Percentiles rank a stretch among this genome's conserved stretches.
phyloP scores from a whole-genome alignment of 2,113 vertebrate species.

The Polypterus bichir region DNA sequence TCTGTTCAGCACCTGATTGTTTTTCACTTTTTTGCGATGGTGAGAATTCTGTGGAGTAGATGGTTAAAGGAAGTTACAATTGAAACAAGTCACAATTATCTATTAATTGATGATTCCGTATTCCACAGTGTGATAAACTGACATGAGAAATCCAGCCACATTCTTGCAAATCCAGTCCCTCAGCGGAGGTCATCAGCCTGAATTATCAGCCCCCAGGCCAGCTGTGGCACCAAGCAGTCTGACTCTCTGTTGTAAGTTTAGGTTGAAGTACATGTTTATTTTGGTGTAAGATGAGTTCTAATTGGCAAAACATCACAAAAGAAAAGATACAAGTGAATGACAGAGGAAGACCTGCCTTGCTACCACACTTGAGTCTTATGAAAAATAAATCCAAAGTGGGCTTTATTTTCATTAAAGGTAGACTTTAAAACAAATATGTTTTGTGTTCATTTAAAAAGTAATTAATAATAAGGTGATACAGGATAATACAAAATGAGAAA shows the following conservation, averaged over 20 bases:
- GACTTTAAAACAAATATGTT: no score
- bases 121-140: conserved; percentile 3
- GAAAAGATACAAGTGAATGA: conserved; percentile 1
- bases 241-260: conserved; percentile 5
- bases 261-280: conserved; percentile 5
- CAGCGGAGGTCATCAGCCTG: background rate
- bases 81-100: background rate
- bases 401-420: no score
- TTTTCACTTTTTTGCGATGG: no score
- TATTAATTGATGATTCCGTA: conserved; percentile 8
- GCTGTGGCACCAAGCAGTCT: conserved; percentile 4
- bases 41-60: background rate
- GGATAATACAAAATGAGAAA: no score
- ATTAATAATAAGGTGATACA: no score
- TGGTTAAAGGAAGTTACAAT: background rate
- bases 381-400: no score
- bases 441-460: no score
- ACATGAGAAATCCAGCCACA: background rate
- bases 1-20: no score
- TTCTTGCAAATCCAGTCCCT: background rate
- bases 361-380: no score
- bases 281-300: conserved; percentile 3
- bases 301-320: conserved; percentile 1
- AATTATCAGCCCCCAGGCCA: conserved; percentile 4
- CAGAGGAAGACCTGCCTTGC: background rate